phyloP scores from a whole-genome alignment of 2,797 vertebrate species.

The Perodicticus potto region DNA sequence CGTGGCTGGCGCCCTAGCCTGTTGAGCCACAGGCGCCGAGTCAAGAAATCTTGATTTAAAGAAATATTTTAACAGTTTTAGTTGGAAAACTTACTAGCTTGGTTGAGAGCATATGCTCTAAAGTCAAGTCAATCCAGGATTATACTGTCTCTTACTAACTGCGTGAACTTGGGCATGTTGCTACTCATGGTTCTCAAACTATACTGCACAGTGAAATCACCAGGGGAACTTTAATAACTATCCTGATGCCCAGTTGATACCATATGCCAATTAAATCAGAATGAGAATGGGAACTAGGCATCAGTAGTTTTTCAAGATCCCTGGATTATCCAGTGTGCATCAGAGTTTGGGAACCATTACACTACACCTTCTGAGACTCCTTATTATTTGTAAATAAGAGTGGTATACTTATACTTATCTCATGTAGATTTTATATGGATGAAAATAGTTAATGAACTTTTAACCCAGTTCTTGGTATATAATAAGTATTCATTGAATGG shows the following conservation, averaged over 20 bases:
- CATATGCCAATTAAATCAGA: neutral
- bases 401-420: neutral
- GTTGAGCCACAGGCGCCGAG: too few relatives aligned
- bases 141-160: neutral
- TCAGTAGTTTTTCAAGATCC: neutral
- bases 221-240: neutral
- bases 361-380: neutral
- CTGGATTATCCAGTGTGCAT: neutral
- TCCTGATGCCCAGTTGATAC: neutral
- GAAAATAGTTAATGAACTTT: neutral
- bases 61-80: conserved; percentile 22
- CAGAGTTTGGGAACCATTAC: neutral
- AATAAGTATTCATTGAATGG: neutral
- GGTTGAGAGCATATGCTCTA: conserved; percentile 6
- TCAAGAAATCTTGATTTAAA: conserved; percentile 58
- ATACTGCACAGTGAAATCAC: neutral
- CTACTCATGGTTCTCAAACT: neutral
- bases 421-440: conserved; percentile 8
- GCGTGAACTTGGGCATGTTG: neutral
- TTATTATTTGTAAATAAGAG: conserved; percentile 36
- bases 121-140: neutral
- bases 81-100: conserved; percentile 35
- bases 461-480: neutral
- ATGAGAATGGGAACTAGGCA: neutral
- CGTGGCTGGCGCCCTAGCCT: too few relatives aligned